Conservation (phyloP, 2,888 invertebrate genomes). For the Agriotes lineatus region DNA sequence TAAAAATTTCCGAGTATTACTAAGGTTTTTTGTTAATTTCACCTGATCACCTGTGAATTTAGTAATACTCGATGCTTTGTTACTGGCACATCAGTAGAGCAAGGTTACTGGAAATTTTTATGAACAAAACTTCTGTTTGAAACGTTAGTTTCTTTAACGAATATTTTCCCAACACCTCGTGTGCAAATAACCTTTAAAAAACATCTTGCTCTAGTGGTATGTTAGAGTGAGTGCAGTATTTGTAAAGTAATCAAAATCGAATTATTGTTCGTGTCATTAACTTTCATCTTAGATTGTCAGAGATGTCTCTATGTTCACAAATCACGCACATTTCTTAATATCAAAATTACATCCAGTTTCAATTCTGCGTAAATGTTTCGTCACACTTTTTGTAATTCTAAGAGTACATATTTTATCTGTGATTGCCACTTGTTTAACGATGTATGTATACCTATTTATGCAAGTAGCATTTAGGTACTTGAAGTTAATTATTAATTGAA, state of each 20-base stretch:
- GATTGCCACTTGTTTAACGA: constrained; percentile 58
- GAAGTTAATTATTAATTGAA: constrained; percentile 47
- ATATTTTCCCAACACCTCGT: too few relatives aligned
- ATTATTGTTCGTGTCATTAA: not conserved
- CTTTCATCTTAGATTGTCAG: not conserved
- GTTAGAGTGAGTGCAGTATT: not conserved
- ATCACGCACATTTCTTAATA: constrained; percentile 54
- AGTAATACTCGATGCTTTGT: not conserved
- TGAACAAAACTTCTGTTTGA: too few relatives aligned
- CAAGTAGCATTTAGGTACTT: constrained; percentile 46
- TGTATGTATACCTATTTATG: constrained; percentile 55
- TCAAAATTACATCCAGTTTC: constrained; percentile 36
- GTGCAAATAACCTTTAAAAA: too few relatives aligned
- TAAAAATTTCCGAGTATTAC: constrained; percentile 5
- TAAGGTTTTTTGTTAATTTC: not conserved
- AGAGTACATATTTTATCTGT: constrained; percentile 59
- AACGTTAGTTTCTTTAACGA: too few relatives aligned
- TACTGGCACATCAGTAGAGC: constrained; percentile 1
- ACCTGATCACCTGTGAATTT: too few relatives aligned
- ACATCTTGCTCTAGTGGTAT: too few relatives aligned
- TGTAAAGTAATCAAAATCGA: not conserved
- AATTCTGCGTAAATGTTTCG: constrained; percentile 32
- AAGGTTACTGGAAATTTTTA: too few relatives aligned
- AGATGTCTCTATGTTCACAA: constrained; percentile 35
- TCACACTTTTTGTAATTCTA: constrained; percentile 34